A percentile compares a stretch with the other conserved stretches of the same genome.
These are phyloP conservation scores for Chelonus insularis DNA, from an alignment of 1,140 invertebrate genomes.

Conservation along the genomic window DNA sequence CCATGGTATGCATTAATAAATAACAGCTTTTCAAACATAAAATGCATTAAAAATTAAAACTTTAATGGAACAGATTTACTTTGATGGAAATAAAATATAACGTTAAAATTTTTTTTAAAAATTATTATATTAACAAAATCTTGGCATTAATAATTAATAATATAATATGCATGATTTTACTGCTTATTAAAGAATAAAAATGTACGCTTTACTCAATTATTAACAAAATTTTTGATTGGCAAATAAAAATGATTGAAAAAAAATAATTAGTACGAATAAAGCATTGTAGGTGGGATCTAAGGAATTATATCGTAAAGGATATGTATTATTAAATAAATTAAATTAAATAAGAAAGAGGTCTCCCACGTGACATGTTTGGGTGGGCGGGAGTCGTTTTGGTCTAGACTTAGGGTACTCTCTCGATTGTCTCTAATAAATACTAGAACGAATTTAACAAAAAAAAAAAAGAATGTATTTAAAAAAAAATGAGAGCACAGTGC, in stretches of 20 bases:
- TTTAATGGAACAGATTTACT: too few relatives aligned
- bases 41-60: too few relatives aligned
- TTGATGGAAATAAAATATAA: too few relatives aligned
- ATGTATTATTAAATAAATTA: conserved; percentile 18
- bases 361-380: conserved; percentile 15
- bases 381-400: neutral
- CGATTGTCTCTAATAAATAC: conserved; percentile 10
- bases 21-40: too few relatives aligned
- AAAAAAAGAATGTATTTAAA: neutral
- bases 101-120: too few relatives aligned
- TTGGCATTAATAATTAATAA: conserved; percentile 23
- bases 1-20: too few relatives aligned
- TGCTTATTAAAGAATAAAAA: conserved; percentile 31
- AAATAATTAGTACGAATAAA: conserved; percentile 49
- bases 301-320: conserved; percentile 37
- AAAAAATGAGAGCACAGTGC: conserved; percentile 30
- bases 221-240: conserved; percentile 33
- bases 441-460: neutral
- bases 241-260: conserved; percentile 35
- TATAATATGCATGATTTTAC: conserved; percentile 34
- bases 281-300: conserved; percentile 61
- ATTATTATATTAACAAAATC: neutral
- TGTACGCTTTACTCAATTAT: conserved; percentile 35
- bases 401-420: neutral
- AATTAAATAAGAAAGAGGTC: conserved; percentile 5